phyloP scores from a whole-genome alignment of 2,797 vertebrate species.

The Notamacropus eugenii region DNA sequence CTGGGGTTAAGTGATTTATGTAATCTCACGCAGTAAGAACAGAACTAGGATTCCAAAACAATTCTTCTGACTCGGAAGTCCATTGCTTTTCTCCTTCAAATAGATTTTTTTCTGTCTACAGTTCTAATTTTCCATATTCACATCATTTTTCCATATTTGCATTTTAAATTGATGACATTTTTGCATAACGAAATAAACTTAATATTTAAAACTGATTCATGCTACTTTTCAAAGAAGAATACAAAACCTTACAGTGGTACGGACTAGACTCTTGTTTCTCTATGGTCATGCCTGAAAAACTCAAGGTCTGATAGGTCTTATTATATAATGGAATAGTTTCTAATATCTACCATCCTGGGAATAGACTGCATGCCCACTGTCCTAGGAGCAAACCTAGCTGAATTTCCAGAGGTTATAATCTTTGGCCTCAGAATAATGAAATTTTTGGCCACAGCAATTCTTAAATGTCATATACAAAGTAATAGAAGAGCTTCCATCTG shows the following conservation, averaged over 20 bases:
- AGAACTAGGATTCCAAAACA: background rate
- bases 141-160: background rate
- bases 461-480: background rate
- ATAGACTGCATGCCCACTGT: background rate
- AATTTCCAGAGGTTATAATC: background rate
- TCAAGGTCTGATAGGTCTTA: background rate
- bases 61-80: background rate
- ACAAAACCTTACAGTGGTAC: background rate
- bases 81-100: background rate
- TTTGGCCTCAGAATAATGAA: background rate
- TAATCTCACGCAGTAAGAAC: background rate
- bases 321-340: background rate
- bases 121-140: background rate
- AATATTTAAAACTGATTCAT: background rate
- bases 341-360: background rate
- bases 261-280: background rate
- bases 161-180: background rate
- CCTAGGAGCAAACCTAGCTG: background rate
- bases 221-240: background rate
- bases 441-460: background rate
- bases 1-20: background rate
- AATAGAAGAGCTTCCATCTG: background rate
- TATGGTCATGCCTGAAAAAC: background rate
- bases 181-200: background rate
- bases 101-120: background rate